Base-by-base conservation (phyloP, 2,113 vertebrate genomes). In the Rostratula benghalensis region DNA sequence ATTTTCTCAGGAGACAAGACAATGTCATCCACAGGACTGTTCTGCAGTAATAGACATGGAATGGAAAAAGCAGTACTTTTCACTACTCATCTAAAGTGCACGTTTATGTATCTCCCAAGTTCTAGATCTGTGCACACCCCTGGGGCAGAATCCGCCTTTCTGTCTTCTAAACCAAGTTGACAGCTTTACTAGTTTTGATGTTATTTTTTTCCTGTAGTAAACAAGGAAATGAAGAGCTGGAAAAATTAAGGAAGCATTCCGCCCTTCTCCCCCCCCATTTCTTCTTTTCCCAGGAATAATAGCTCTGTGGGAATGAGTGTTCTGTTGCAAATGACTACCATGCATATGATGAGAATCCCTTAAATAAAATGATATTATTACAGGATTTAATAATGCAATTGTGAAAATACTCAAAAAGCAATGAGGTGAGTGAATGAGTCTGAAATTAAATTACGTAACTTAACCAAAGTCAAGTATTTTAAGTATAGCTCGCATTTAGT, bases 291-390 rank as follows among this genome's bases (percentile, higher is more conserved):
- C 24, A 53, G 54, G 43, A 88, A 89, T 77, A 80, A 54, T 43
- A 83, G 31, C 39, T 76, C 56, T 80, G 70, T 39, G 64, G 71
- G 45, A 13, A 65, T 56, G 64, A 70, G 9, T 61, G 24, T 91
- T 95, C 39, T 74, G 41, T 84, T 90, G 60, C 43, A 91, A 85
- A 61, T 81, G 43, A 77, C 86, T 80, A 54, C 53, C 39, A 54
- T 19, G 56, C 24, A 35, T 90, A 56, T 92, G 60, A 78, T 79
- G 70, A 80, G 46, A 95, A 43, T 54, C 90, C 51, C 67, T 92
- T 94, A 93, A 97, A 95, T 86, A 94, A 93, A 93, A 68, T 50
- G 1, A 16, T 71, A 48, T 67, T 96, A 54, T 92, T 83, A 24
- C 60, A 86, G 51, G 28, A 71, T 75, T 90, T 93, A 70, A 92